Conservation (phyloP, 2,797 vertebrate species). For the Chelidonichthys spinosus region DNA sequence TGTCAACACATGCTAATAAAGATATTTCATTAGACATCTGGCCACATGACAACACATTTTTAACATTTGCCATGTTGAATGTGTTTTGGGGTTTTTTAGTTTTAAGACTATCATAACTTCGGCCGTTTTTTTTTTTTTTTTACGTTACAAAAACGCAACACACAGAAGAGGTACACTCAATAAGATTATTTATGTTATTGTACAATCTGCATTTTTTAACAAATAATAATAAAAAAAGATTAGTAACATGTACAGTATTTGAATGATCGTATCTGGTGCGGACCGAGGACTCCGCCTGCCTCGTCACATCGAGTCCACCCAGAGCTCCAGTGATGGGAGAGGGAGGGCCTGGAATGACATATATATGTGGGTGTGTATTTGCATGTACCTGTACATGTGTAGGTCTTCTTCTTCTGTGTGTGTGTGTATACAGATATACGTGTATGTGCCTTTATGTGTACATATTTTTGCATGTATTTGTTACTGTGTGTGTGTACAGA, state of each 20-base stretch:
- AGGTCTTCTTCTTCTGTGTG: conserved; percentile 8
- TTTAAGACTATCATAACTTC: not conserved
- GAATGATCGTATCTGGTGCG: conserved; percentile 77
- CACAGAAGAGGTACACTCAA: conserved; percentile 79
- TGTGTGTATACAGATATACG: conserved; percentile 18
- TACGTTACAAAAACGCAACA: conserved; percentile 75
- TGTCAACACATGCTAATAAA: conserved; percentile 9
- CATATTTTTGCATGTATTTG: not conserved
- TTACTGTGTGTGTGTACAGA: not conserved
- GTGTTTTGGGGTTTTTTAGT: conserved; percentile 26
- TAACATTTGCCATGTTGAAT: conserved; percentile 20
- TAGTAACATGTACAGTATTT: conserved; percentile 85
- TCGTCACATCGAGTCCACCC: conserved; percentile 62
- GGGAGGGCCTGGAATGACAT: conserved; percentile 53
- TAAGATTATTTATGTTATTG: conserved; percentile 88
- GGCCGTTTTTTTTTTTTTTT: conserved; percentile 41
- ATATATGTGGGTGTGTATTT: not conserved
- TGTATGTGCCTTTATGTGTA: not conserved
- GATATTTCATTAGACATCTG: conserved; percentile 28
- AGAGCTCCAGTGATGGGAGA: conserved; percentile 74
- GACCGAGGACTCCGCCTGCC: conserved; percentile 59
- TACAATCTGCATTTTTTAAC: conserved; percentile 86
- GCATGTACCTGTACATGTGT: conserved; percentile 9
- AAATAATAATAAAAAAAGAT: conserved; percentile 83
- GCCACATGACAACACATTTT: conserved; percentile 32